A percentile compares a stretch with the other conserved stretches of the same genome.
These are phyloP conservation scores for Sweltsa coloradensis DNA, from an alignment of 1,140 invertebrate genomes.

Conservation along the genomic window DNA sequence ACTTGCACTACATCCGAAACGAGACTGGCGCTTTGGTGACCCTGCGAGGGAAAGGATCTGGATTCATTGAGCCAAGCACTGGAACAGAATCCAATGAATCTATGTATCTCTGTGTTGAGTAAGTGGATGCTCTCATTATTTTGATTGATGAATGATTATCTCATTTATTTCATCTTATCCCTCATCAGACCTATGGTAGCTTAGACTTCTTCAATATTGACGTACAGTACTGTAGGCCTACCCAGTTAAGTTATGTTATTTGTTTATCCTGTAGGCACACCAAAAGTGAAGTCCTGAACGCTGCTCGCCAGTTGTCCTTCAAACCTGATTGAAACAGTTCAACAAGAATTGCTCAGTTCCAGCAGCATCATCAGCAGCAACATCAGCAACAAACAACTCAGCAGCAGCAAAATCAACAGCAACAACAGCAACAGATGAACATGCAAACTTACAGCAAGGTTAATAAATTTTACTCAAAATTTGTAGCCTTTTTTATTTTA, in stretches of 20 bases:
- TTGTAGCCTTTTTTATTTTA: neutral
- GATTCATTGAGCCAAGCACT: slow-evolving; percentile 43
- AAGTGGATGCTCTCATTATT: slow-evolving; percentile 22
- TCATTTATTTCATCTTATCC: too few species aligned
- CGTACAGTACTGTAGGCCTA: neutral
- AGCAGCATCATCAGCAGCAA: too few species aligned
- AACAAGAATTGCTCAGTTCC: too few species aligned
- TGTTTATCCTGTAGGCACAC: slow-evolving; percentile 1
- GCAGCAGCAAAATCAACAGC: too few species aligned
- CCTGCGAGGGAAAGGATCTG: slow-evolving; percentile 53
- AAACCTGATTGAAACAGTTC: too few species aligned
- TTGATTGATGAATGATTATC: neutral
- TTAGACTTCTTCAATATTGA: neutral
- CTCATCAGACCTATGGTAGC: too few species aligned
- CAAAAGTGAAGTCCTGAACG: neutral
- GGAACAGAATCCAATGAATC: slow-evolving; percentile 61
- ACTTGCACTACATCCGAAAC: slow-evolving; percentile 60
- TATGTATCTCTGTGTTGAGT: slow-evolving; percentile 65
- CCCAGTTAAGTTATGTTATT: slow-evolving; percentile 11
- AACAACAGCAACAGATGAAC: too few species aligned
- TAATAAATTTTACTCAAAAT: neutral
- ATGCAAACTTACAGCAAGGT: too few species aligned
- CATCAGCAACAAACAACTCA: too few species aligned
- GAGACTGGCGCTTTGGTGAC: slow-evolving; percentile 65
- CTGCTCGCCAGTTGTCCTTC: too few species aligned